These are phyloP conservation scores for Micrasema minimum DNA, from an alignment of 1,140 invertebrate species.

Conservation along the genomic window DNA sequence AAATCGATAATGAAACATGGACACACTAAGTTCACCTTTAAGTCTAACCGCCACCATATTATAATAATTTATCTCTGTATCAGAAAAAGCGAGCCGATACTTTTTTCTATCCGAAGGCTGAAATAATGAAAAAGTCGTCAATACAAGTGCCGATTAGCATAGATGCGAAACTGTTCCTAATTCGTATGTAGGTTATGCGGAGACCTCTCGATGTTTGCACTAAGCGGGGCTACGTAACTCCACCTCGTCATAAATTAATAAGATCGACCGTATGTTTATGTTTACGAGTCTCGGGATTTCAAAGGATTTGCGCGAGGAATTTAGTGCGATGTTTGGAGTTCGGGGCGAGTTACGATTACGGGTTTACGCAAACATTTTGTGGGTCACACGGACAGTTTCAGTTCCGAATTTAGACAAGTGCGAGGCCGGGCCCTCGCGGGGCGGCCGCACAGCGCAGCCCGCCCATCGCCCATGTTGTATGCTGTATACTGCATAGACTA, in stretches of 20 bases:
- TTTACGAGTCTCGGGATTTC: slow-evolving; percentile 17
- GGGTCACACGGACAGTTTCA: slow-evolving; percentile 47
- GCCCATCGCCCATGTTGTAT: neutral
- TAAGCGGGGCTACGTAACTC: neutral
- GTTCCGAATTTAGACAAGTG: slow-evolving; percentile 45
- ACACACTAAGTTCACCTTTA: too few species aligned
- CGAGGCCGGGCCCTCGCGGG: slow-evolving; percentile 44
- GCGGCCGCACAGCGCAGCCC: neutral
- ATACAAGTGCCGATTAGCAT: slow-evolving; percentile 16
- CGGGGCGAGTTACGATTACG: slow-evolving; percentile 47
- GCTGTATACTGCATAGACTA: neutral
- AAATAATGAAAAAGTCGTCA: slow-evolving; percentile 29
- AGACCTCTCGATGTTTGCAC: neutral
- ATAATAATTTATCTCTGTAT: too few species aligned
- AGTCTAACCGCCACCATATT: too few species aligned
- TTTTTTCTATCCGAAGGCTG: slow-evolving; percentile 7
- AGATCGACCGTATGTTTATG: neutral
- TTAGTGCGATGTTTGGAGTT: slow-evolving; percentile 1
- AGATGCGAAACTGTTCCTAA: slow-evolving; percentile 28
- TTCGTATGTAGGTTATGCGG: slow-evolving; percentile 29
- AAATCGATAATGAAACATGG: too few species aligned
- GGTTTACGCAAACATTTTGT: slow-evolving; percentile 53
- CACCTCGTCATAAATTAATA: neutral
- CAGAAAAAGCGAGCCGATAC: too few species aligned
- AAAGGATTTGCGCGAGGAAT: neutral